Conservation (phyloP, 2,797 vertebrate species). For the Notoglanidium macrostoma region DNA sequence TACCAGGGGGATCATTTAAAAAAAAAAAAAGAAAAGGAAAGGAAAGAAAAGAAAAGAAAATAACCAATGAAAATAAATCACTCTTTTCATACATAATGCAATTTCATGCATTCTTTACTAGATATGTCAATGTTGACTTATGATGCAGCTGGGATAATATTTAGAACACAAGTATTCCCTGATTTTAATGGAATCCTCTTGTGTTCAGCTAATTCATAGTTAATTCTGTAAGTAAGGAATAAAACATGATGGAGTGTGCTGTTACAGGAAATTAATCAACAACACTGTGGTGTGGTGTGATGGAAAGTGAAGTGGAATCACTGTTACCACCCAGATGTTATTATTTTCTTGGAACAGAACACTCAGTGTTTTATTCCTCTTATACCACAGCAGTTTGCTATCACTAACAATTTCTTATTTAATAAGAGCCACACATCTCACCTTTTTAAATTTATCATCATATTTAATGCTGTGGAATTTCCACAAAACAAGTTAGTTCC, state of each 20-base stretch:
- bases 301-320: neutral
- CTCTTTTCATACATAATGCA: slow-evolving; percentile 71
- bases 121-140: slow-evolving; percentile 78
- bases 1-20: slow-evolving; percentile 68
- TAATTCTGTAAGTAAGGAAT: slow-evolving; percentile 10
- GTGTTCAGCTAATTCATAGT: slow-evolving; percentile 51
- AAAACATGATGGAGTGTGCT: neutral
- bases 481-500: neutral
- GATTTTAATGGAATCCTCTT: slow-evolving; percentile 65
- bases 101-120: slow-evolving; percentile 63
- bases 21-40: slow-evolving; percentile 47
- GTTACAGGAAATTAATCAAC: neutral
- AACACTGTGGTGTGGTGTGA: neutral
- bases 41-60: neutral
- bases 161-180: slow-evolving; percentile 60
- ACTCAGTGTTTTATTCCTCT: slow-evolving; percentile 9
- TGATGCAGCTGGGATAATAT: slow-evolving; percentile 88
- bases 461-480: neutral
- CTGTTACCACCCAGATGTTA: slow-evolving; percentile 4
- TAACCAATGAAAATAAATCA: slow-evolving; percentile 69
- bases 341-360: slow-evolving; percentile 8
- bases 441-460: neutral
- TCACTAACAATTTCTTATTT: neutral
- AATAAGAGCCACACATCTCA: neutral
- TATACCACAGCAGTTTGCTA: slow-evolving; percentile 19